Percentiles rank a stretch among this genome's conserved stretches.
Evolutionary conservation across 2,888 invertebrate species (phyloP).

Genomic region (Catonia carolina): DNA sequence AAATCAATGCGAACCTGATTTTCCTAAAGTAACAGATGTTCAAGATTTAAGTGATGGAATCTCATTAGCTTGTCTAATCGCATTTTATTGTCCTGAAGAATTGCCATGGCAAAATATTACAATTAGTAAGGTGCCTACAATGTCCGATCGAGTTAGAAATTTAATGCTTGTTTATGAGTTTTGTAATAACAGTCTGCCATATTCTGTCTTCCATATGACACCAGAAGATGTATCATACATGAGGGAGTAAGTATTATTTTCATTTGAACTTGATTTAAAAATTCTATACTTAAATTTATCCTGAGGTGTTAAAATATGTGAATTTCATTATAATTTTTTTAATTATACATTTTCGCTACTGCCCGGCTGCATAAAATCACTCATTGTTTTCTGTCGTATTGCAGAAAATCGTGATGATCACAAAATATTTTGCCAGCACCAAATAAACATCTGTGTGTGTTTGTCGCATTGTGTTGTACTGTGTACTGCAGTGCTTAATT

Average conservation of each 20-base stretch:
- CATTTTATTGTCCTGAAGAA: conserved; percentile 83
- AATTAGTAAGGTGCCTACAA: conserved; percentile 56
- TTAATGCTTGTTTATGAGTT: conserved; percentile 81
- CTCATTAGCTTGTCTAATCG: conserved; percentile 75
- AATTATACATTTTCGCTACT: background rate
- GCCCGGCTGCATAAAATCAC: too few species aligned
- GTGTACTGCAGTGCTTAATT: too few species aligned
- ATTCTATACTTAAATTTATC: too few species aligned
- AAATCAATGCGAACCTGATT: conserved; percentile 13
- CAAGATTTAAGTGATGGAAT: conserved; percentile 89
- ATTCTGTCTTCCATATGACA: conserved; percentile 85
- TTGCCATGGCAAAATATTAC: conserved; percentile 63
- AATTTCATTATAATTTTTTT: background rate
- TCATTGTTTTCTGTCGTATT: too few species aligned
- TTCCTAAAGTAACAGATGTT: conserved; percentile 48
- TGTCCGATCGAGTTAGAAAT: conserved; percentile 88
- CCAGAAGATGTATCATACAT: conserved; percentile 94
- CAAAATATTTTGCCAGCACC: too few species aligned
- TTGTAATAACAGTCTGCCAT: conserved; percentile 76
- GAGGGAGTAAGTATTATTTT: conserved; percentile 64
- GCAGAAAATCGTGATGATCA: too few species aligned
- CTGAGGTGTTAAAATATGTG: too few species aligned
- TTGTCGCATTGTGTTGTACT: too few species aligned
- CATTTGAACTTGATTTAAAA: too few species aligned
- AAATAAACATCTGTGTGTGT: too few species aligned